A percentile compares a stretch with the other conserved stretches of the same genome.
Evolutionary conservation across 2,113 vertebrate species (phyloP).

Genomic region (Camelus dromedarius): DNA sequence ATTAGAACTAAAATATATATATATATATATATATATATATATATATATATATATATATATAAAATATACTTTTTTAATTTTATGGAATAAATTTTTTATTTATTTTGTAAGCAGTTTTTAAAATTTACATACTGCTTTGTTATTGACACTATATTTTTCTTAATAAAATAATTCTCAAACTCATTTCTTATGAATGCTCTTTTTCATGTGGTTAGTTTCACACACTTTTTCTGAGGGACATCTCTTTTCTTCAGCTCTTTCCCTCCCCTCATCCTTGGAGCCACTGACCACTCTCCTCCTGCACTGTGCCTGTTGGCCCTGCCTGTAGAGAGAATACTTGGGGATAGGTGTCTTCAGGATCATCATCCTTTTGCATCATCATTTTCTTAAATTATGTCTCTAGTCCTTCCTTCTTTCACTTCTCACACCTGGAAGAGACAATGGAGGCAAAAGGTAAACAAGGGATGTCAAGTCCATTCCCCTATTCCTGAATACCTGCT

Average conservation of each 20-base stretch:
- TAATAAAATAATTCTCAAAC: conserved; percentile 74
- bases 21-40: not conserved
- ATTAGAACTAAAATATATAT: not conserved
- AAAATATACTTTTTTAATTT: not conserved
- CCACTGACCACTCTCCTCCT: not conserved
- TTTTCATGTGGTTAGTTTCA: conserved; percentile 9
- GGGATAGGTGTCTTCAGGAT: not conserved
- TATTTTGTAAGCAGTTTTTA: conserved; percentile 73
- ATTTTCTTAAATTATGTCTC: not conserved
- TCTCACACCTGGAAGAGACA: not conserved
- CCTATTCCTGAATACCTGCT: not conserved
- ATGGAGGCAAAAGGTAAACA: not conserved
- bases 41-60: too few species aligned
- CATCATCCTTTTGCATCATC: not conserved
- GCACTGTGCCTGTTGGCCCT: not conserved
- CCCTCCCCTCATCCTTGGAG: not conserved
- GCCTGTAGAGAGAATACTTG: not conserved
- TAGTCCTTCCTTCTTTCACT: not conserved
- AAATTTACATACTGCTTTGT: conserved; percentile 60
- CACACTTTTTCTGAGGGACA: not conserved
- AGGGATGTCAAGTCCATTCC: not conserved
- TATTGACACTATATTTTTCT: conserved; percentile 57
- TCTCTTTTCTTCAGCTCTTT: not conserved
- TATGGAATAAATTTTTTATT: conserved; percentile 74
- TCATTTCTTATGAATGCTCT: not conserved